Conservation (phyloP, 2,797 vertebrate genomes). For the Craterocephalus amniculus region DNA sequence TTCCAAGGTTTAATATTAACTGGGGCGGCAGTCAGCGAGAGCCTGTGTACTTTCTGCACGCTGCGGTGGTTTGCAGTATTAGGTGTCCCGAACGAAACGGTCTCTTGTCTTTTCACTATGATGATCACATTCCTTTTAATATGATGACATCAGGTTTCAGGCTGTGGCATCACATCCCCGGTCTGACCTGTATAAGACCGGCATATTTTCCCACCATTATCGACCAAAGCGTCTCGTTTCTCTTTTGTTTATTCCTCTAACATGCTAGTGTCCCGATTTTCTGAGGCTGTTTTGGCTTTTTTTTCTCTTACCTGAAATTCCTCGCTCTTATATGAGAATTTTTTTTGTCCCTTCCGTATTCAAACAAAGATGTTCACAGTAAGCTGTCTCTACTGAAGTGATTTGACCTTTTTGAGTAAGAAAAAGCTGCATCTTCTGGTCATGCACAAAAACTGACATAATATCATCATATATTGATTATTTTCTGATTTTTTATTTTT, state of each 20-base stretch:
- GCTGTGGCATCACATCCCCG: conserved; percentile 6
- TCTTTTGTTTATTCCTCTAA: neutral
- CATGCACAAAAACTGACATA: too few species aligned
- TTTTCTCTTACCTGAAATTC: neutral
- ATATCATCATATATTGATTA: too few species aligned
- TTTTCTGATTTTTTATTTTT: too few species aligned
- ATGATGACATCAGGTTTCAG: conserved; percentile 37
- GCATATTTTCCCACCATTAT: neutral
- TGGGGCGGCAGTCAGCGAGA: conserved; percentile 24
- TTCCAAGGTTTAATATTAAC: conserved; percentile 69
- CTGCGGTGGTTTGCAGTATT: conserved; percentile 51
- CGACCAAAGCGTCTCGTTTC: neutral
- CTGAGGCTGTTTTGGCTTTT: too few species aligned
- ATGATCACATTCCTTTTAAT: conserved; percentile 48
- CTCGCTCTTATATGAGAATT: neutral
- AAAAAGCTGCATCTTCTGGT: conserved; percentile 27
- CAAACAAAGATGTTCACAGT: conserved; percentile 26
- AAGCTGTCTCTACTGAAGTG: conserved; percentile 13
- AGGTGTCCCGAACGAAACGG: conserved; percentile 37
- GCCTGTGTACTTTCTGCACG: conserved; percentile 28
- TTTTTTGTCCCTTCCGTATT: conserved; percentile 7
- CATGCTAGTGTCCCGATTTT: neutral
- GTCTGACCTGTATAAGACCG: conserved; percentile 1
- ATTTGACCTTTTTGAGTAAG: conserved; percentile 40
- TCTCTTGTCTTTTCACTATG: conserved; percentile 9